Percentiles rank a stretch among this genome's conserved stretches.
Conservation (phyloP, 2,797 vertebrate genomes). For the Mionectes olivaceus region DNA sequence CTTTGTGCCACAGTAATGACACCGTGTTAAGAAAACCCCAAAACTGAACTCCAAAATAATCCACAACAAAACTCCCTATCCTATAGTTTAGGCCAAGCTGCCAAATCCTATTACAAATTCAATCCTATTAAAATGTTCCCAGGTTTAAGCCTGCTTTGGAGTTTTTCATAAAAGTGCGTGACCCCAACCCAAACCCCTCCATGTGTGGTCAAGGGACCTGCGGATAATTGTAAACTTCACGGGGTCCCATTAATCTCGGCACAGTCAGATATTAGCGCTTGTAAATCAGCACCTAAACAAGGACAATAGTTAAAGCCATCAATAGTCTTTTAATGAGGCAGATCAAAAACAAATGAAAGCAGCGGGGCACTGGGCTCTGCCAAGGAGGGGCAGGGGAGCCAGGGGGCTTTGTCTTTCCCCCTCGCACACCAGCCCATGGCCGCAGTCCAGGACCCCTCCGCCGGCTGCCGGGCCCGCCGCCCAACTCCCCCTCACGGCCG, state of each 20-base stretch:
- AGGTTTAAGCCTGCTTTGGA: conserved; percentile 88
- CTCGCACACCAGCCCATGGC: conserved; percentile 52
- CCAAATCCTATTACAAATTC: conserved; percentile 89
- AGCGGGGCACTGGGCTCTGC: conserved; percentile 81
- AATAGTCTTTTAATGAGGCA: conserved; percentile 90
- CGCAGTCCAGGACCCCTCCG: conserved; percentile 57
- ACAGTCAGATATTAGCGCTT: conserved; percentile 87
- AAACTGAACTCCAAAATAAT: neutral
- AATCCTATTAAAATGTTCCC: conserved; percentile 89
- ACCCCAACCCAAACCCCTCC: conserved; percentile 84
- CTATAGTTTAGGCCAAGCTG: conserved; percentile 80
- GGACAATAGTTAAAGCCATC: conserved; percentile 88
- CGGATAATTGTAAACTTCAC: conserved; percentile 85
- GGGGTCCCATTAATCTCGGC: conserved; percentile 85
- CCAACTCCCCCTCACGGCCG: neutral
- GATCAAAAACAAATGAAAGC: conserved; percentile 90
- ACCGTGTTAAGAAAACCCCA: neutral
- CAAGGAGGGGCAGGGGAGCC: conserved; percentile 74
- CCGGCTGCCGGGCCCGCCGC: conserved; percentile 44
- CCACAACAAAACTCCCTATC: conserved; percentile 33
- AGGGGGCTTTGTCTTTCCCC: conserved; percentile 75
- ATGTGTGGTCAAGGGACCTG: conserved; percentile 87
- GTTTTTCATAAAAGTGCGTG: conserved; percentile 82
- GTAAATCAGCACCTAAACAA: conserved; percentile 89
- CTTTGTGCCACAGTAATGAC: conserved; percentile 34